Base-by-base conservation (phyloP, 1,140 invertebrate genomes). In the Mercenaria mercenaria region DNA sequence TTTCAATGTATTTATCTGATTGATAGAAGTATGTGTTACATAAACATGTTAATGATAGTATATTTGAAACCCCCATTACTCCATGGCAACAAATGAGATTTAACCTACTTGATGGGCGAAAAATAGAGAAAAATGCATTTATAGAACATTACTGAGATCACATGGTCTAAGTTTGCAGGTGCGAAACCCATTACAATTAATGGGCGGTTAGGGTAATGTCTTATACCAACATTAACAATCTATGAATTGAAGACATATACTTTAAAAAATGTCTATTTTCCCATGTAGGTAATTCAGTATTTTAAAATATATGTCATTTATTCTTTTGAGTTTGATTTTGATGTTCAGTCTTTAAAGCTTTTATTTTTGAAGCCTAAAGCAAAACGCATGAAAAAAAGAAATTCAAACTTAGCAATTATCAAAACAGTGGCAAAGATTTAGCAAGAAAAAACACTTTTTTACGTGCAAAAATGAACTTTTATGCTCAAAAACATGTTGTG, bases 101-200 rank as follows among this genome's bases (percentile, higher is more conserved):
- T 82, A 41, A 82, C 37, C 39, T 64, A 82, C 67, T 56, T 72
- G 43, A 56, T 72, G 69, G 50, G 47, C 1, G 37, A 85, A 72
- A 85, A 85, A 15, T 29, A 32, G 67, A 76, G 50, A 76, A 85
- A 74, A 85, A 85, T 72, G 26, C 67, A 85, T 85, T 85, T 85
- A 85, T 69, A 74, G 67, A 85, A 85, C 50, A 85, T 85, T 85
- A 85, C 34, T 29, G 23, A 23, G 67, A 72, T 56, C 64, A 72
- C 50, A 74, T 72, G 43, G 50, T 47, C 67, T 74, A 20, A 72
- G 32, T 76, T 34, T 47, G 50, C 83, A 85, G 83, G 83, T 85
- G 83, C 34, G 34, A 76, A 85, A 85, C 67, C 47, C 69, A 85
- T 85, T 85, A 85, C 34, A 85, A 85, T 85, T 85, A 85, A 85